These are phyloP conservation scores for Leistus spinibarbis DNA, from an alignment of 2,888 invertebrate genomes.

Conservation along the genomic window DNA sequence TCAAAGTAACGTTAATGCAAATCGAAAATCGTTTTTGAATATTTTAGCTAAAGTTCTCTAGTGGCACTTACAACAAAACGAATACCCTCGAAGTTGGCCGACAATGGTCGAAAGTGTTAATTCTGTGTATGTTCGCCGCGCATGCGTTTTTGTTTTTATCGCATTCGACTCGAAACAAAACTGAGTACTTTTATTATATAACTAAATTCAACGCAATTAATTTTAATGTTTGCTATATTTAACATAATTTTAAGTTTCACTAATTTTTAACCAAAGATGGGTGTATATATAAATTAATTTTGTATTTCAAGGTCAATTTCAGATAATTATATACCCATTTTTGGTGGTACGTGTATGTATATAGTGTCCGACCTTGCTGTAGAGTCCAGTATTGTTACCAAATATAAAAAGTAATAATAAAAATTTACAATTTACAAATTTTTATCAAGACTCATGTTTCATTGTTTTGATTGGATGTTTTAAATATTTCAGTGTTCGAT, in stretches of 20 bases:
- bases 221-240: not conserved
- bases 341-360: not conserved
- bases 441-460: conserved; percentile 6
- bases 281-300: too few species aligned
- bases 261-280: too few species aligned
- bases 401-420: not conserved
- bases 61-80: too few species aligned
- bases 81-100: not conserved
- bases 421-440: not conserved
- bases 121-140: not conserved
- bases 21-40: too few species aligned
- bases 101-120: not conserved
- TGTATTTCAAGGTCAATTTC: too few species aligned
- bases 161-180: too few species aligned
- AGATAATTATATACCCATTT: too few species aligned
- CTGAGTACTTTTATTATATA: too few species aligned
- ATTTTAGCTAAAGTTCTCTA: too few species aligned
- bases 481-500: conserved; percentile 59
- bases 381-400: not conserved
- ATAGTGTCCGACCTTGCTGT: conserved; percentile 4
- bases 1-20: too few species aligned
- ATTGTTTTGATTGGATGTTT: conserved; percentile 50
- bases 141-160: not conserved
- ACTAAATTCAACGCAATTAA: too few species aligned
- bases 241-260: too few species aligned